Evolutionary conservation across 92 coral and sea anemone genomes (phyloP).

Genomic region (Porites cylindrica): DNA sequence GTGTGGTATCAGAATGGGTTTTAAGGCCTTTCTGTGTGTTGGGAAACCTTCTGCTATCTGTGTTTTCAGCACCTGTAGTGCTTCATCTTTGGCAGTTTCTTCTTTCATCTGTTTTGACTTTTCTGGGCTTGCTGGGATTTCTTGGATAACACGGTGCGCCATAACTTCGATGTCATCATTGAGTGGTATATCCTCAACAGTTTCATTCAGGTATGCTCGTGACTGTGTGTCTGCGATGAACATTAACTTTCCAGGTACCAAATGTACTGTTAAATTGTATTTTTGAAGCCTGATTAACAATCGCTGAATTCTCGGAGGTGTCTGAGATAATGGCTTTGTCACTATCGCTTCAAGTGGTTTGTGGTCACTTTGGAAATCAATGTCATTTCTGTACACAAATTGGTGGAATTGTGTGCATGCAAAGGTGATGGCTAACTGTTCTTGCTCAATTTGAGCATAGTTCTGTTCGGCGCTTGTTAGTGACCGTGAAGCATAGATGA

Average conservation of each 20-base stretch:
- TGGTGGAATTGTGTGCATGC: no score
- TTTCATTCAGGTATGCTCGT: slow-evolving; percentile 36
- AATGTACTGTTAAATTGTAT: slow-evolving; percentile 33
- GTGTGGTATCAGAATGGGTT: slow-evolving; percentile 28
- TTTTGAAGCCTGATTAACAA: slow-evolving; percentile 54
- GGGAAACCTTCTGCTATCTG: slow-evolving; percentile 29
- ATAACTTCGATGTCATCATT: slow-evolving; percentile 46
- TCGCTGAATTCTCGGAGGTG: slow-evolving; percentile 28
- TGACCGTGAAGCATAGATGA: no score
- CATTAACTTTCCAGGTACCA: slow-evolving; percentile 39
- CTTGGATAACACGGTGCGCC: slow-evolving; percentile 34
- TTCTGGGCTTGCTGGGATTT: slow-evolving; percentile 49
- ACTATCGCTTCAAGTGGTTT: no score
- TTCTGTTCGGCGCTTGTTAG: no score
- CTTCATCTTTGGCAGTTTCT: slow-evolving; percentile 38
- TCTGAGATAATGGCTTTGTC: no score
- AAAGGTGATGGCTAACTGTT: no score
- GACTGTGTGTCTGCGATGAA: slow-evolving; percentile 58
- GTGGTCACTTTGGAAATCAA: no score
- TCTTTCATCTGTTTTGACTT: slow-evolving; percentile 10
- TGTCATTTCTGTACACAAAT: no score
- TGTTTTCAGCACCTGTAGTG: slow-evolving; percentile 12
- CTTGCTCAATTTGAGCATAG: no score
- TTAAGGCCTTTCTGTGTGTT: slow-evolving; percentile 16
- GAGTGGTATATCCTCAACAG: slow-evolving; percentile 21